These are phyloP conservation scores for Ammodytes marinus DNA, from an alignment of 2,113 vertebrate species.

Conservation along the genomic window DNA sequence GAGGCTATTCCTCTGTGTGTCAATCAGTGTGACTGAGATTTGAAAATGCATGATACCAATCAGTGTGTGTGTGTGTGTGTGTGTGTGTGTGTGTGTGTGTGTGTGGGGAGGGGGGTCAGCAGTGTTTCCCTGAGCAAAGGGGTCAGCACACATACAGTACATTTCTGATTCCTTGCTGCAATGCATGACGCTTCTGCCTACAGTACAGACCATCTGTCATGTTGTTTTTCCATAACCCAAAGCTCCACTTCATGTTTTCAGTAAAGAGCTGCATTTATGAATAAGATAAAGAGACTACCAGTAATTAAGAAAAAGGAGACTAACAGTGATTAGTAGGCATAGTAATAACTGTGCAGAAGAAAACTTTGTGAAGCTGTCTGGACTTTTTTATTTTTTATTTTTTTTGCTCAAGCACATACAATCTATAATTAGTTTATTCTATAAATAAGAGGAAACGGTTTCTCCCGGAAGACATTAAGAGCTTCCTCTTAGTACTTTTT, in stretches of 20 bases:
- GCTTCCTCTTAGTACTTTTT: no score
- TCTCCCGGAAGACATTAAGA: slow-evolving; percentile 15
- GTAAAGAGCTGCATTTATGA: slow-evolving; percentile 68
- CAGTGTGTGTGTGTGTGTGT: slow-evolving; percentile 17
- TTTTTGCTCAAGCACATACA: slow-evolving; percentile 38
- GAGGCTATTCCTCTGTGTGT: slow-evolving; percentile 78
- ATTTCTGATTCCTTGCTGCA: slow-evolving; percentile 57
- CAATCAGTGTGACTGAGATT: slow-evolving; percentile 81
- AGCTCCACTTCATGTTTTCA: slow-evolving; percentile 58
- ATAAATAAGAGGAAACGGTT: background rate
- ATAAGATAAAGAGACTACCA: slow-evolving; percentile 63
- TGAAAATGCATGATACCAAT: slow-evolving; percentile 81
- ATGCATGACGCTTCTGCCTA: slow-evolving; percentile 73
- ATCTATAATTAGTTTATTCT: slow-evolving; percentile 20
- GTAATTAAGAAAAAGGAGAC: slow-evolving; percentile 68
- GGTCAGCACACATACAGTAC: slow-evolving; percentile 78
- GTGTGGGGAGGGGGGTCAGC: slow-evolving; percentile 55
- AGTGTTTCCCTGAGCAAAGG: slow-evolving; percentile 65
- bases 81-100: no score
- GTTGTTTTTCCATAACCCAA: slow-evolving; percentile 62
- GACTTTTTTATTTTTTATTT: slow-evolving; percentile 52
- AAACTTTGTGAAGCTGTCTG: slow-evolving; percentile 41
- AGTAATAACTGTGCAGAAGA: slow-evolving; percentile 53
- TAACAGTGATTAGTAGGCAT: slow-evolving; percentile 62
- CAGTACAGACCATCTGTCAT: slow-evolving; percentile 78